These are phyloP conservation scores for Pelobates fuscus DNA, from an alignment of 2,113 vertebrate species.

Conservation along the genomic window DNA sequence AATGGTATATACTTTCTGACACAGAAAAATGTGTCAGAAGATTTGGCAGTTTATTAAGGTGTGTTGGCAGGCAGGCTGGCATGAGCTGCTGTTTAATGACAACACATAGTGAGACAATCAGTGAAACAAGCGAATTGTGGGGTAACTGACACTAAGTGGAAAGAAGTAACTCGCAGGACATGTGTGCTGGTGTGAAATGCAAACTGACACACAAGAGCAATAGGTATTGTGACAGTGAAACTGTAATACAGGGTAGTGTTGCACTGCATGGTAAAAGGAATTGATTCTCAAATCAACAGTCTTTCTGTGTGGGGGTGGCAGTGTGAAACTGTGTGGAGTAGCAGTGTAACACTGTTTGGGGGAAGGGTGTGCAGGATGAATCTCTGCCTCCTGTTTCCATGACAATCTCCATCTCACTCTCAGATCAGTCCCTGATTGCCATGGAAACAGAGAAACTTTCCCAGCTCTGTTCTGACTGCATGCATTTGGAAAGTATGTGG, in stretches of 20 bases:
- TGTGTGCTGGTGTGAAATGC: too few species aligned
- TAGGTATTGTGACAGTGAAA: conserved; percentile 15
- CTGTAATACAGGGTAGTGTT: background rate
- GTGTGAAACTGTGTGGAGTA: conserved; percentile 17
- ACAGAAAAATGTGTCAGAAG: too few species aligned
- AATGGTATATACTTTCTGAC: too few species aligned
- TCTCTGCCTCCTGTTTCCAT: conserved; percentile 47
- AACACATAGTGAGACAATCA: too few species aligned
- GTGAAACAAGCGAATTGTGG: too few species aligned
- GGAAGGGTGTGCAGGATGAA: conserved; percentile 35
- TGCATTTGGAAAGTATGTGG: conserved; percentile 23
- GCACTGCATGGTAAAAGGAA: background rate
- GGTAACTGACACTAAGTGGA: too few species aligned
- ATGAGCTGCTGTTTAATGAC: too few species aligned
- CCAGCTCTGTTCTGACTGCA: conserved; percentile 28
- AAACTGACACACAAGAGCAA: background rate
- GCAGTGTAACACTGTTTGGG: conserved; percentile 36
- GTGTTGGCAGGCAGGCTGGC: too few species aligned
- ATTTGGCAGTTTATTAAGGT: too few species aligned
- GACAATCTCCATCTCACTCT: conserved; percentile 33
- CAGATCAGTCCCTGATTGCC: conserved; percentile 36
- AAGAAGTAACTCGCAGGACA: too few species aligned
- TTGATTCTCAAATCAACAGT: background rate
- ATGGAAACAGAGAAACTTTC: conserved; percentile 50
- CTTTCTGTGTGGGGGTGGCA: conserved; percentile 7